These are phyloP conservation scores for Platygyra sinensis DNA, from an alignment of 64 coral and sea anemone species.

Conservation along the genomic window DNA sequence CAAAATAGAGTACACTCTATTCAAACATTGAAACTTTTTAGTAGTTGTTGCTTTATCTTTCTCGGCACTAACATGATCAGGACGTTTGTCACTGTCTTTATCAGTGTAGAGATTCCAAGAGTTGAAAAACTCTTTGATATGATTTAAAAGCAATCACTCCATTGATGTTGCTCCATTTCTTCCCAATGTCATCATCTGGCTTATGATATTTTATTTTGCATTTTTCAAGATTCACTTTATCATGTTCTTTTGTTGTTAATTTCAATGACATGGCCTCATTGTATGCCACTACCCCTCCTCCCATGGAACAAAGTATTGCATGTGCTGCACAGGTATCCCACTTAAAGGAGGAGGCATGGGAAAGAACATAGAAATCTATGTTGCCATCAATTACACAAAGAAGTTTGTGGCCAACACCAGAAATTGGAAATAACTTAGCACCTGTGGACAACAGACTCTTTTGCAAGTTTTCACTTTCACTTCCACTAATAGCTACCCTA, in stretches of 20 bases:
- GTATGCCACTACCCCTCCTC: constrained; percentile 61
- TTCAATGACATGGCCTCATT: constrained; percentile 42
- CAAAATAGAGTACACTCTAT: constrained; percentile 74
- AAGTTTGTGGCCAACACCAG: constrained; percentile 86
- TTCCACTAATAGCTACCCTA: constrained; percentile 69
- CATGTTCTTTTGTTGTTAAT: constrained; percentile 20
- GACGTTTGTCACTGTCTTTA: constrained; percentile 7
- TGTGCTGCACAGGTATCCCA: constrained; percentile 94
- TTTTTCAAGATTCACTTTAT: constrained; percentile 36
- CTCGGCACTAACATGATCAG: constrained; percentile 56
- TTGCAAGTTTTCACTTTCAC: constrained; percentile 65
- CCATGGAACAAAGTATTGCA: constrained; percentile 73
- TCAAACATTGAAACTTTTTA: constrained; percentile 85
- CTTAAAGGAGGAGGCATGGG: constrained; percentile 75
- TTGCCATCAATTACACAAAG: constrained; percentile 70
- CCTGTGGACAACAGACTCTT: constrained; percentile 39
- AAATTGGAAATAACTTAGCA: constrained; percentile 47
- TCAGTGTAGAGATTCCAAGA: constrained; percentile 32
- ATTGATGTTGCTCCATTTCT: constrained; percentile 73
- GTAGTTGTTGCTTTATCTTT: constrained; percentile 71
- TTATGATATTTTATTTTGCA: constrained; percentile 58
- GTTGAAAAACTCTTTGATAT: constrained; percentile 26
- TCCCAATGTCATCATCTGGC: constrained; percentile 52
- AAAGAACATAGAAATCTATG: constrained; percentile 81
- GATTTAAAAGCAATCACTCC: constrained; percentile 78